Base-by-base conservation (phyloP, 2,113 vertebrate genomes). In the Bothrops jararaca region DNA sequence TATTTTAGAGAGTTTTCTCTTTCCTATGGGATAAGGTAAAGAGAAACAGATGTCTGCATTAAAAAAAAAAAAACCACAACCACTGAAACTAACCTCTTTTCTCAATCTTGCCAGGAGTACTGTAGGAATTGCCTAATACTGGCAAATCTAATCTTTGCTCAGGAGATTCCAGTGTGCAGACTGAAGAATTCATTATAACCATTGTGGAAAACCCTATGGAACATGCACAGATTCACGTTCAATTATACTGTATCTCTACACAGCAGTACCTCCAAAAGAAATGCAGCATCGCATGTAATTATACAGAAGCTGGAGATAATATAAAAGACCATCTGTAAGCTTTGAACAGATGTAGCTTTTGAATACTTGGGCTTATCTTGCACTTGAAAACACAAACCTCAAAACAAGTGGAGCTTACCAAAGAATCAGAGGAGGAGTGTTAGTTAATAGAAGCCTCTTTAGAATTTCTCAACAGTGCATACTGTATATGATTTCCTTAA, bases 301-400 rank as follows among this genome's bases (percentile, higher is more conserved):
- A 96, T 94, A 96, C 94, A 96, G 93, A 64, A 60, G 42, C 92
- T 64, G 6, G 86, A 96, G 89, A 96, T 93, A 96, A 95, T 92
- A 97, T 96, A 97, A 97, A 97, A 98, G 96, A 95, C 95, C 96
- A 97, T 97, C 95, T 97, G 95, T 94, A 96, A 95, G 92, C 94
- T 94, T 92, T 93, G 74, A 97, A 95, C 96, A 97, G 96, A 96
- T 96, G 94, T 91, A 96, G 93, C 93, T 92, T 95, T 96, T 97
- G 93, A 97, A 97, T 94, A 95, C 89, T 96, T 96, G 52, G 93
- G 94, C 93, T 97, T 95, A 95, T 95, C 92, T 58, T 95, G 89
- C 94, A 94, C 74, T 92, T 96, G 94, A 92, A 88, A 94, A 96
- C 94, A 90, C 95, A 92, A 96, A 95, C 45, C 92, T 96, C 93